Percentiles rank a stretch among this genome's conserved stretches.
Evolutionary conservation across 2,113 vertebrate genomes (phyloP).

Genomic region (Eidolon helvum): DNA sequence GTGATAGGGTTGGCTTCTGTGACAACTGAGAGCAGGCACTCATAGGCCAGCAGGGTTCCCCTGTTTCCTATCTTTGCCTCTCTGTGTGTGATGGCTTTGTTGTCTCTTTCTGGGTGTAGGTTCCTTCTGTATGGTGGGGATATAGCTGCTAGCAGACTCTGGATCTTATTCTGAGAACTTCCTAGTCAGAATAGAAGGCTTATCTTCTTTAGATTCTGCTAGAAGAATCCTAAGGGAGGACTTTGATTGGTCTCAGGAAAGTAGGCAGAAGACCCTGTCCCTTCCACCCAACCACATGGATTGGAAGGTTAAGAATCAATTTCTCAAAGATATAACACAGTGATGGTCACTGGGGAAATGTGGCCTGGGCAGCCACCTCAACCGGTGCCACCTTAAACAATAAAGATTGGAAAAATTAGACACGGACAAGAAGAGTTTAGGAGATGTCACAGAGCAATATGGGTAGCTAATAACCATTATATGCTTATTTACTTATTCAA

Average conservation of each 20-base stretch:
- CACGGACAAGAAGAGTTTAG: neutral
- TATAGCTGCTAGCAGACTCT: neutral
- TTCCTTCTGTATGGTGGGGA: neutral
- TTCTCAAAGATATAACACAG: neutral
- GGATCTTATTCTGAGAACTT: neutral
- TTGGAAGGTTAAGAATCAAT: neutral
- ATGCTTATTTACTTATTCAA: neutral
- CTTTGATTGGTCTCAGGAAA: neutral
- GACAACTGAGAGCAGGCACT: too few relatives aligned
- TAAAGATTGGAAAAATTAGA: neutral
- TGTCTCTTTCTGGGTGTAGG: neutral
- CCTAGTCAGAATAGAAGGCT: neutral
- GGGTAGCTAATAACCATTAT: too few relatives aligned
- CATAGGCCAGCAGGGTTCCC: neutral
- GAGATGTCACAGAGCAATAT: neutral
- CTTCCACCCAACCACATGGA: neutral
- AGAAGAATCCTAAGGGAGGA: neutral
- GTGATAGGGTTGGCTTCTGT: neutral
- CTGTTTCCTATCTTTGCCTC: neutral
- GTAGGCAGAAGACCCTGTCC: neutral
- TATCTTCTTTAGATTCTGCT: neutral
- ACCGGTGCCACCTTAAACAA: accelerated
- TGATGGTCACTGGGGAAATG: neutral
- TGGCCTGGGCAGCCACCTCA: neutral
- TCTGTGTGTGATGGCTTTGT: neutral